phyloP scores from a whole-genome alignment of 2,888 invertebrate species.

The Camponotus fellah region DNA sequence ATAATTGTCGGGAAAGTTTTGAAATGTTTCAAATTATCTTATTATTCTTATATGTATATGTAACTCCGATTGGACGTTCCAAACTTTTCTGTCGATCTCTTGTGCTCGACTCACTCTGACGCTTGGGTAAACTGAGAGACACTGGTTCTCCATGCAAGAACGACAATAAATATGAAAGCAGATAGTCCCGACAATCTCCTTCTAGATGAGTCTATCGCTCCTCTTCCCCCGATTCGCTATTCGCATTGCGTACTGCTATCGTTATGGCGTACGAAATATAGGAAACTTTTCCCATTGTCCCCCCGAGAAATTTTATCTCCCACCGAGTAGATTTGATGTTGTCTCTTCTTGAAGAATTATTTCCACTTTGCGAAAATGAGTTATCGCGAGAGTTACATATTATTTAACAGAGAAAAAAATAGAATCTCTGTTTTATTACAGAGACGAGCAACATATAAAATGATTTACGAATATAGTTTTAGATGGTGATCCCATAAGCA shows the following conservation, averaged over 20 bases:
- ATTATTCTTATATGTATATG: background rate
- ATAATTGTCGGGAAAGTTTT: background rate
- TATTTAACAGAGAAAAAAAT: background rate
- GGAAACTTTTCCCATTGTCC: slow-evolving; percentile 68
- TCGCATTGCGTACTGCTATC: slow-evolving; percentile 57
- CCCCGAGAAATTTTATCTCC: slow-evolving; percentile 67
- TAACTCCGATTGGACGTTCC: background rate
- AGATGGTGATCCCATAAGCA: background rate
- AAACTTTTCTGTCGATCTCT: background rate
- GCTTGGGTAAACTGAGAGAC: slow-evolving; percentile 50
- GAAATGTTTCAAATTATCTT: background rate
- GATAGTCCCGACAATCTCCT: slow-evolving; percentile 60
- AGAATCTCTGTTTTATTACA: background rate
- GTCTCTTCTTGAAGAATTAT: slow-evolving; percentile 42
- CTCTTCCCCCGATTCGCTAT: slow-evolving; percentile 60
- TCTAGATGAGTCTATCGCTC: slow-evolving; percentile 65
- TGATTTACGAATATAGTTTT: background rate
- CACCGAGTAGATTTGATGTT: slow-evolving; percentile 63
- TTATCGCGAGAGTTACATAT: background rate
- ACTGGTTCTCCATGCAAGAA: slow-evolving; percentile 65
- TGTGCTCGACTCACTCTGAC: background rate
- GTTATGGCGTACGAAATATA: slow-evolving; percentile 32
- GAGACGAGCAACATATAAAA: background rate
- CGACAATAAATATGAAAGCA: slow-evolving; percentile 80
- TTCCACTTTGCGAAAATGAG: slow-evolving; percentile 9